A percentile compares a stretch with the other conserved stretches of the same genome.
Evolutionary conservation across 2,888 invertebrate genomes (phyloP).

Genomic region (Lithophane socia): DNA sequence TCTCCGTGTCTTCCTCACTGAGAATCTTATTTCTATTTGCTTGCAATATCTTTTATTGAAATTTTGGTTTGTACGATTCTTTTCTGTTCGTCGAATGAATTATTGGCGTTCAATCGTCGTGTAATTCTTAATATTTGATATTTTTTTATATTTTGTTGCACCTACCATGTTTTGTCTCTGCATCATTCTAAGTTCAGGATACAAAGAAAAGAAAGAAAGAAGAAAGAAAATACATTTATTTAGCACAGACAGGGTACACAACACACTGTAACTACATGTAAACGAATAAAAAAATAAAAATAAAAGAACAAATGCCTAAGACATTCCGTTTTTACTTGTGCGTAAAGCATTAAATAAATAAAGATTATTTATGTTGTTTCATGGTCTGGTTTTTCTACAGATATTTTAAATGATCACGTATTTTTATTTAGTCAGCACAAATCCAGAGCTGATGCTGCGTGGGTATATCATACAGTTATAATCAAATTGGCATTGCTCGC

Average conservation of each 20-base stretch:
- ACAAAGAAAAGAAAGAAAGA: too few species aligned
- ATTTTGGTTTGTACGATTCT: constrained; percentile 51
- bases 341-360: neutral
- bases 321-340: neutral
- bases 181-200: neutral
- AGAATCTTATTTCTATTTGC: constrained; percentile 68
- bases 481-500: constrained; percentile 42
- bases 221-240: too few species aligned
- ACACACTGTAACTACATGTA: too few species aligned
- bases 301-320: too few species aligned
- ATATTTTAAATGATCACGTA: constrained; percentile 31
- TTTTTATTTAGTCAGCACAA: constrained; percentile 46
- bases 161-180: too few species aligned
- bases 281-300: too few species aligned
- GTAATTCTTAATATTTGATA: neutral
- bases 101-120: constrained; percentile 10
- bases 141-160: neutral
- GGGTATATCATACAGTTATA: constrained; percentile 34
- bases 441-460: constrained; percentile 4
- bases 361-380: neutral
- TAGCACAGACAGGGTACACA: too few species aligned
- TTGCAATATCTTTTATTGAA: constrained; percentile 63
- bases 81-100: constrained; percentile 7
- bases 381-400: neutral
- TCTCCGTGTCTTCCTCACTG: constrained; percentile 45